A percentile compares a stretch with the other conserved stretches of the same genome.
Conservation (phyloP, 2,888 invertebrate species). For the Andrena minutula region DNA sequence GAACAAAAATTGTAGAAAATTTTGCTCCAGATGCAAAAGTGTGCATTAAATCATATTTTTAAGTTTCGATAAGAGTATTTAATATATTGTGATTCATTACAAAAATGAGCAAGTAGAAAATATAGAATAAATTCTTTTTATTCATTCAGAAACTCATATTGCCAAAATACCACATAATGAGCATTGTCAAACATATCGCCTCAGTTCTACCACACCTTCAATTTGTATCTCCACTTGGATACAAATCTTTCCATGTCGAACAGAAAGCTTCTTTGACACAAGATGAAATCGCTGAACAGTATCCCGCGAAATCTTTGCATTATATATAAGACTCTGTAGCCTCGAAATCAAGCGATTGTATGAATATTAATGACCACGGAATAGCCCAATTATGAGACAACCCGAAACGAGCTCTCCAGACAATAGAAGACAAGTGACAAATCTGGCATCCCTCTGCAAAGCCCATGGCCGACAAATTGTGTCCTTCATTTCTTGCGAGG, state of each 20-base stretch:
- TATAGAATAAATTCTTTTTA: background rate
- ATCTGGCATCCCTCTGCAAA: background rate
- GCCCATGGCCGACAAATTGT: too few species aligned
- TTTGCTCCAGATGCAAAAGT: background rate
- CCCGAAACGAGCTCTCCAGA: background rate
- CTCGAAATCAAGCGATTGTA: background rate
- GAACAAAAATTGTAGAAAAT: background rate
- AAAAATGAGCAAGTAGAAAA: background rate
- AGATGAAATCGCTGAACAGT: too few species aligned
- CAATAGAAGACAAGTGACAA: background rate
- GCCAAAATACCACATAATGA: background rate
- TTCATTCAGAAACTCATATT: background rate
- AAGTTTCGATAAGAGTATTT: background rate
- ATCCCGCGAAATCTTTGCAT: too few species aligned
- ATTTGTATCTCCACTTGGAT: background rate
- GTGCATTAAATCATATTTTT: background rate
- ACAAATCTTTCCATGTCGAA: background rate
- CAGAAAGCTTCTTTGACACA: too few species aligned
- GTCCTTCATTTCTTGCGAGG: too few species aligned
- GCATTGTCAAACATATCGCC: background rate
- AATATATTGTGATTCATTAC: background rate
- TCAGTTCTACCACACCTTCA: background rate
- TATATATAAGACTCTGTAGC: too few species aligned
- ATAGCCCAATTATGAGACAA: background rate
- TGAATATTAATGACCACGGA: background rate